A percentile compares a stretch with the other conserved stretches of the same genome.
phyloP scores from a whole-genome alignment of 2,888 invertebrate genomes.

The Brachynemurus nebulosus region DNA sequence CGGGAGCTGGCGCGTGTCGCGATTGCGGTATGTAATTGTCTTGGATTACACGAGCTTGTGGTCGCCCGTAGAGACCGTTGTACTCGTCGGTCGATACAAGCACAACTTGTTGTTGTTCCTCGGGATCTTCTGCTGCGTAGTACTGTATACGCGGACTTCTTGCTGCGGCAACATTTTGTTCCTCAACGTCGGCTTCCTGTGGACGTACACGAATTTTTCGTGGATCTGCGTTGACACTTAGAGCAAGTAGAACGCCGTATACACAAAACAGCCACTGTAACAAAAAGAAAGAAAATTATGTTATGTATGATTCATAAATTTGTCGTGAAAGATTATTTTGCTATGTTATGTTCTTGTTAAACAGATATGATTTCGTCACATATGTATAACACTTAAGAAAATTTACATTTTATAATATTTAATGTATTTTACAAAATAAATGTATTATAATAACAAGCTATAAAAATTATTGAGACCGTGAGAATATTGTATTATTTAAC shows the following conservation, averaged over 20 bases:
- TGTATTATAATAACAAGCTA: too few species aligned
- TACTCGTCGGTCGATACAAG: slow-evolving; percentile 33
- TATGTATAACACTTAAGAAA: too few species aligned
- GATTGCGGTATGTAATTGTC: slow-evolving; percentile 27
- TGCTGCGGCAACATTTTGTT: slow-evolving; percentile 30
- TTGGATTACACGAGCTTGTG: slow-evolving; percentile 23
- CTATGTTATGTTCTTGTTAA: too few species aligned
- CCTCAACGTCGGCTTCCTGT: slow-evolving; percentile 32
- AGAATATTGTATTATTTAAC: too few species aligned
- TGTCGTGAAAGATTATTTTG: too few species aligned
- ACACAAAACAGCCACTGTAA: background rate
- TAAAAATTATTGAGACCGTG: too few species aligned
- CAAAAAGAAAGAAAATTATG: slow-evolving; percentile 1
- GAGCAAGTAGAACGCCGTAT: background rate
- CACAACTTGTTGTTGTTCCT: slow-evolving; percentile 29
- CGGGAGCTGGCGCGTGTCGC: slow-evolving; percentile 11
- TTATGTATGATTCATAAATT: too few species aligned
- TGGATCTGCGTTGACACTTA: slow-evolving; percentile 25
- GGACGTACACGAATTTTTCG: slow-evolving; percentile 36
- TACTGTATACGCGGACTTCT: slow-evolving; percentile 37
- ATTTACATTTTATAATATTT: too few species aligned
- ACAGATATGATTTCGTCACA: too few species aligned
- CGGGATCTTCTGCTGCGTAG: slow-evolving; percentile 31
- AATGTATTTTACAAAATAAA: too few species aligned
- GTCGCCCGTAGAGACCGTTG: slow-evolving; percentile 34